Evolutionary conservation across 64 coral and sea anemone genomes (phyloP).

Genomic region (Actinia equina): DNA sequence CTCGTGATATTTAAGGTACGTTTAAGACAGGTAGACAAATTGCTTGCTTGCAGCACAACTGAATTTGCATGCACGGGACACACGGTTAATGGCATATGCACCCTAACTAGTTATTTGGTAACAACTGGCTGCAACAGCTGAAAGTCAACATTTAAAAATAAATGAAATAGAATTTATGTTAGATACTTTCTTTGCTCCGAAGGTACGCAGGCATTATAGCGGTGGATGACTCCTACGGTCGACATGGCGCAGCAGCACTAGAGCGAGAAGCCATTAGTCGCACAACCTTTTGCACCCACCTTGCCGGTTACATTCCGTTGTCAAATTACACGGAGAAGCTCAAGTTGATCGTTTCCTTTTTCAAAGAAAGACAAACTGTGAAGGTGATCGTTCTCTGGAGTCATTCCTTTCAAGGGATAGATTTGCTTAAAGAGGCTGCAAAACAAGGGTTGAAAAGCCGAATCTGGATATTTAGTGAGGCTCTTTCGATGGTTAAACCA

Average conservation of each 20-base stretch:
- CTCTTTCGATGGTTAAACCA: neutral
- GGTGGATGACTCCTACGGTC: constrained; percentile 30
- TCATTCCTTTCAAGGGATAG: neutral
- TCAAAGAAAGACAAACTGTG: constrained; percentile 13
- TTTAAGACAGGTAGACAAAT: too few relatives aligned
- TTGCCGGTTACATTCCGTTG: constrained; percentile 11
- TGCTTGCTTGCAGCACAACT: too few relatives aligned
- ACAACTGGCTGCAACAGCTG: too few relatives aligned
- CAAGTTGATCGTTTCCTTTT: neutral
- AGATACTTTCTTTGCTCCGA: neutral
- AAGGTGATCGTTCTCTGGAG: constrained; percentile 12
- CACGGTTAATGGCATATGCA: too few relatives aligned
- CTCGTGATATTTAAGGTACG: too few relatives aligned
- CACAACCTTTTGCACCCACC: constrained; percentile 17
- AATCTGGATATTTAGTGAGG: constrained; percentile 47
- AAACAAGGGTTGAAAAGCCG: neutral
- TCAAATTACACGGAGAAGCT: neutral
- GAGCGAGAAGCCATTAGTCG: constrained; percentile 15
- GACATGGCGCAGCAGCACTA: constrained; percentile 18
- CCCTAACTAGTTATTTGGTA: too few relatives aligned
- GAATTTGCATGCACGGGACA: too few relatives aligned
- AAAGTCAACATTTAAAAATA: too few relatives aligned
- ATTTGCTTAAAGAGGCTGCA: constrained; percentile 11
- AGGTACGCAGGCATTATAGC: constrained; percentile 12
- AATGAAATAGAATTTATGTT: too few relatives aligned